These are phyloP conservation scores for Hirtodrosophila alboralis DNA, from an alignment of 2,888 invertebrate genomes.

Conservation along the genomic window DNA sequence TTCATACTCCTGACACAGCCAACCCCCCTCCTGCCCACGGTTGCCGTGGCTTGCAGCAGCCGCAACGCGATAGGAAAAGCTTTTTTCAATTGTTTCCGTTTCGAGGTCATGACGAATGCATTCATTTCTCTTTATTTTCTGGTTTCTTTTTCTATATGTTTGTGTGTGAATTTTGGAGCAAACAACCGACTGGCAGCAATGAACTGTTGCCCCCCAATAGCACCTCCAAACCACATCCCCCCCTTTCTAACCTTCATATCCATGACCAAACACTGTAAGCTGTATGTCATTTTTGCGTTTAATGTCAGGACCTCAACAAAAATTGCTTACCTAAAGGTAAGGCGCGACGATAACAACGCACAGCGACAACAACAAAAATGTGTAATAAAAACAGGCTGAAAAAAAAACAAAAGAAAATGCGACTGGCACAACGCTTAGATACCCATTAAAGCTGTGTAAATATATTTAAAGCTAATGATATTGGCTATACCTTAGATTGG, in stretches of 20 bases:
- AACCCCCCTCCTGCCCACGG: not conserved
- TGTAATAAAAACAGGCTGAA: conserved; percentile 60
- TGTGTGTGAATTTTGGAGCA: conserved; percentile 50
- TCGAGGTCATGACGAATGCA: conserved; percentile 80
- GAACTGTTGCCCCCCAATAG: conserved; percentile 56
- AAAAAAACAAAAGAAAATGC: conserved; percentile 11
- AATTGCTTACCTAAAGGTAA: conserved; percentile 69
- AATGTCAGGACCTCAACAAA: conserved; percentile 70
- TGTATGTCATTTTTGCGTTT: conserved; percentile 66
- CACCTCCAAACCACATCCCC: conserved; percentile 1
- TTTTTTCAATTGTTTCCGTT: conserved; percentile 79
- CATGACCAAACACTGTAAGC: conserved; percentile 19
- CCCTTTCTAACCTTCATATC: not conserved
- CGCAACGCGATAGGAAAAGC: conserved; percentile 73
- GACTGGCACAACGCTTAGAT: not conserved
- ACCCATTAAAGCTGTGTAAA: conserved; percentile 8
- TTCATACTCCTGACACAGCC: not conserved
- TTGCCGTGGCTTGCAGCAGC: conserved; percentile 33
- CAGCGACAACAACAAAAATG: conserved; percentile 33
- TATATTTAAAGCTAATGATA: not conserved
- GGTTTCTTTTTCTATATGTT: conserved; percentile 17
- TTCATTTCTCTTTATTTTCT: conserved; percentile 66
- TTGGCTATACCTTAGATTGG: no score
- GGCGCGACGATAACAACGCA: conserved; percentile 46
- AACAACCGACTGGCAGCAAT: conserved; percentile 68